Evolutionary conservation across 1,140 invertebrate genomes (phyloP).

Genomic region (Varroa destructor): DNA sequence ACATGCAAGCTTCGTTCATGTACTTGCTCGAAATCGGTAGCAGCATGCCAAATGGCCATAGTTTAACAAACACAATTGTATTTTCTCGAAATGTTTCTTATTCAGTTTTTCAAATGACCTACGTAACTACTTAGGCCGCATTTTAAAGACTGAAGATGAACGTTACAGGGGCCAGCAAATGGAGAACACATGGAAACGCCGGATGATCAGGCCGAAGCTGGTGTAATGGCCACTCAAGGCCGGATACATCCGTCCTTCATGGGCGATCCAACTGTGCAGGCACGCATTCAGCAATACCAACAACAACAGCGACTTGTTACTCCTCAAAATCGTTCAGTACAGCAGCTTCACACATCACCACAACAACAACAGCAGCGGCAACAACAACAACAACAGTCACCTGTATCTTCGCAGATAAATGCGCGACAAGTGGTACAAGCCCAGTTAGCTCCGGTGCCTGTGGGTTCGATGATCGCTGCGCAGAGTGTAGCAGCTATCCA

Average conservation of each 20-base stretch:
- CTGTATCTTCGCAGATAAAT: neutral
- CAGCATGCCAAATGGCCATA: neutral
- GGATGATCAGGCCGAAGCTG: slow-evolving; percentile 21
- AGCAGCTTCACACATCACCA: no score
- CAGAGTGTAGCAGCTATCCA: no score
- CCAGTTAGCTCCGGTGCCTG: no score
- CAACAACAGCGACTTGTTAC: no score
- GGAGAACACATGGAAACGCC: slow-evolving; percentile 26
- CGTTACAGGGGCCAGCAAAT: slow-evolving; percentile 9
- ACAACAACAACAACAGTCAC: neutral
- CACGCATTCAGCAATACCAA: no score
- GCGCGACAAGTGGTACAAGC: neutral
- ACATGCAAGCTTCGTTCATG: no score
- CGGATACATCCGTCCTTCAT: slow-evolving; percentile 18
- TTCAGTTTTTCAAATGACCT: neutral
- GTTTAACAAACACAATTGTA: neutral
- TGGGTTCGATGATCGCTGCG: no score
- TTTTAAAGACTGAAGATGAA: neutral
- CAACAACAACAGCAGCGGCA: no score
- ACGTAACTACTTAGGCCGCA: slow-evolving; percentile 4
- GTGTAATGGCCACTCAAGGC: neutral
- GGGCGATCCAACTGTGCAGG: no score
- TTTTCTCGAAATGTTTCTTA: neutral
- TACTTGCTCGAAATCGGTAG: neutral
- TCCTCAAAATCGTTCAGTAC: no score